These are phyloP conservation scores for Glyphotaelius pellucidus DNA, from an alignment of 2,888 invertebrate species.

Conservation along the genomic window DNA sequence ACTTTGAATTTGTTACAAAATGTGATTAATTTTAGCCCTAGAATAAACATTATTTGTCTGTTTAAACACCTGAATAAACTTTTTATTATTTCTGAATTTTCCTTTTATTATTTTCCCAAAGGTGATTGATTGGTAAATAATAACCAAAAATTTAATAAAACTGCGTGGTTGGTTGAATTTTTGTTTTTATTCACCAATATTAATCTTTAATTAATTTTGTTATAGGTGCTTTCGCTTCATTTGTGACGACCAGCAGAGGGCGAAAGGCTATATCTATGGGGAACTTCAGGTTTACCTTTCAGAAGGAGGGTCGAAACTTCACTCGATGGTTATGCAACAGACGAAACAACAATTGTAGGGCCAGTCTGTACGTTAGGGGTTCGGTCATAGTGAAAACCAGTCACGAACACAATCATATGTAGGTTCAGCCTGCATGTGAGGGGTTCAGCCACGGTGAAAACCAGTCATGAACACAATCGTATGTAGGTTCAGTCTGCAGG, in stretches of 20 bases:
- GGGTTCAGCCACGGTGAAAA: not conserved
- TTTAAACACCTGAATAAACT: not conserved
- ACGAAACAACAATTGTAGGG: not conserved
- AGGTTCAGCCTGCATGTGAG: not conserved
- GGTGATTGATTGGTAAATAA: not conserved
- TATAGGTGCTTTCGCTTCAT: not conserved
- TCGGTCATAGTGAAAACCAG: conserved; percentile 15
- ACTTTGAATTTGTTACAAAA: not conserved
- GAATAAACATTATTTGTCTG: not conserved
- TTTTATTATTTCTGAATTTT: not conserved
- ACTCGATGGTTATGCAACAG: conserved; percentile 19
- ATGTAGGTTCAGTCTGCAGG: not conserved
- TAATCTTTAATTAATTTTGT: not conserved
- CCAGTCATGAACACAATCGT: not conserved
- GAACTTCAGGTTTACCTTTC: conserved; percentile 21
- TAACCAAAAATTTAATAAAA: not conserved
- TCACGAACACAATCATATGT: conserved; percentile 30
- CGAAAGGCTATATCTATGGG: conserved; percentile 18
- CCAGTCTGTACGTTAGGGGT: conserved; percentile 15
- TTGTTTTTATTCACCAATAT: not conserved
- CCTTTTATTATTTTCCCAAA: not conserved
- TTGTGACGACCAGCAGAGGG: conserved; percentile 9
- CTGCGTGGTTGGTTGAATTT: not conserved
- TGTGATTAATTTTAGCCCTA: not conserved
- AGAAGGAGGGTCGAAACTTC: not conserved